Percentiles rank a stretch among this genome's conserved stretches.
Evolutionary conservation across 2,797 vertebrate genomes (phyloP).

Genomic region (Onychomys leucogaster): DNA sequence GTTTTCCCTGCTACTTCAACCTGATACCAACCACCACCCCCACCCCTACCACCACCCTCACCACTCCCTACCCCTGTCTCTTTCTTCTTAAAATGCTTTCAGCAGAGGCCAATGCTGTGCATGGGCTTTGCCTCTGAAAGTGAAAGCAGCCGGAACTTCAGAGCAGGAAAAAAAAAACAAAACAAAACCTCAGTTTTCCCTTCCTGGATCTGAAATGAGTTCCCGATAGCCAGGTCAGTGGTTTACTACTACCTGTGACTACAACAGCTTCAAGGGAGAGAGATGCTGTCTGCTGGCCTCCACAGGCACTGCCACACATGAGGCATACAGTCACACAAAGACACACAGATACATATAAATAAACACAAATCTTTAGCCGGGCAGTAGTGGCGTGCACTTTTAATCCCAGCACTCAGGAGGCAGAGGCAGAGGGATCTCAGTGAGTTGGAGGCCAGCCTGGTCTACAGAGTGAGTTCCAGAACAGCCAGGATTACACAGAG

Average conservation of each 20-base stretch:
- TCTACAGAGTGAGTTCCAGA: neutral
- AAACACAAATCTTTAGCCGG: neutral
- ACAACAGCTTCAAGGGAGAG: neutral
- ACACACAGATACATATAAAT: neutral
- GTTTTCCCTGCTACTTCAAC: neutral
- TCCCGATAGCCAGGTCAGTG: neutral
- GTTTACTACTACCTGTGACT: neutral
- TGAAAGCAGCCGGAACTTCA: conserved; percentile 34
- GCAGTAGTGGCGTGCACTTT: neutral
- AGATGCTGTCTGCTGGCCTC: neutral
- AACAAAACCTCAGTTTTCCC: neutral
- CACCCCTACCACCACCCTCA: neutral
- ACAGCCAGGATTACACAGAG: neutral
- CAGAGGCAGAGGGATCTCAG: neutral
- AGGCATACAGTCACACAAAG: neutral
- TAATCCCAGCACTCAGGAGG: neutral
- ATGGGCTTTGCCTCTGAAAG: conserved; percentile 48
- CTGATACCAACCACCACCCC: neutral
- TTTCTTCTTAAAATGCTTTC: conserved; percentile 31
- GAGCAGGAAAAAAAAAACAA: neutral
- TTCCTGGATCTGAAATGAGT: neutral
- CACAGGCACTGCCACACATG: neutral
- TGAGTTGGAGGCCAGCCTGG: neutral
- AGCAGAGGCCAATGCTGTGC: conserved; percentile 8
- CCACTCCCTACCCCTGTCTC: neutral